These are phyloP conservation scores for Otus sunia DNA, from an alignment of 2,113 vertebrate species.

Conservation along the genomic window DNA sequence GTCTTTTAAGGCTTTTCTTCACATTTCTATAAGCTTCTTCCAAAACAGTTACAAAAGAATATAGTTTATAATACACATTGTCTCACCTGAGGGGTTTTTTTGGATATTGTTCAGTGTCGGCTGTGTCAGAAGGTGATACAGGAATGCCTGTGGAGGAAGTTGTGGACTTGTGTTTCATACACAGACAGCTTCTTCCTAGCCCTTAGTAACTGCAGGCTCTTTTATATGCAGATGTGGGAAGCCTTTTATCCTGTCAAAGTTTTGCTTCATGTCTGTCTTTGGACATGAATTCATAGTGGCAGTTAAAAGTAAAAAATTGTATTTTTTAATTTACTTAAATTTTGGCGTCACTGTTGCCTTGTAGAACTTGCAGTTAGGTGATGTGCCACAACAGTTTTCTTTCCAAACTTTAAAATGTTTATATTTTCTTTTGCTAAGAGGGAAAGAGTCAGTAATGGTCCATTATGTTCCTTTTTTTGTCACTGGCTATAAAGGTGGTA, in stretches of 20 bases:
- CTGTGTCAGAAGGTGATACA: not conserved
- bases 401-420: not conserved
- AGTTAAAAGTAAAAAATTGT: not conserved
- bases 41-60: not conserved
- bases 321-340: not conserved
- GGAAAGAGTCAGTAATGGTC: not conserved
- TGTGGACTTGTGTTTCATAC: not conserved
- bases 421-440: not conserved
- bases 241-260: not conserved
- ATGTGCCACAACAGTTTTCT: not conserved
- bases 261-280: not conserved
- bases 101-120: not conserved
- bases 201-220: not conserved
- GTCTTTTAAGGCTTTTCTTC: not conserved
- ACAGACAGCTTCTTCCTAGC: not conserved
- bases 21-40: not conserved
- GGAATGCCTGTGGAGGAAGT: not conserved
- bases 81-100: not conserved
- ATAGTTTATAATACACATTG: not conserved
- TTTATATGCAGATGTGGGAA: not conserved
- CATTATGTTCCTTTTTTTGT: not conserved
- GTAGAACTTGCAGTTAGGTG: not conserved
- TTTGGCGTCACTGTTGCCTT: not conserved
- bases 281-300: not conserved
- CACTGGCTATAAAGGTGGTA: not conserved